Base-by-base conservation (phyloP, 2,113 vertebrate genomes). In the Tichodroma muraria region DNA sequence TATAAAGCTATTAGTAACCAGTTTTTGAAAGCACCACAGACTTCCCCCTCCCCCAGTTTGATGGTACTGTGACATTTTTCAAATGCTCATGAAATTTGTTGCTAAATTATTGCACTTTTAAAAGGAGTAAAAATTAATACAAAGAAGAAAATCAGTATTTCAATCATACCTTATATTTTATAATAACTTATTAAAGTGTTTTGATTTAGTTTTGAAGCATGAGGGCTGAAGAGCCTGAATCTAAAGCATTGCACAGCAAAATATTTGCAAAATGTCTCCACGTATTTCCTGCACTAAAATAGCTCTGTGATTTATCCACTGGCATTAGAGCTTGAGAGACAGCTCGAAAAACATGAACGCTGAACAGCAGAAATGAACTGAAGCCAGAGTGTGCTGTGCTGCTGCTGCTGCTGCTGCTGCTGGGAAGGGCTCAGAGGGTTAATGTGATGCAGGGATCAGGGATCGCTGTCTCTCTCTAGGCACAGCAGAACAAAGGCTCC, bases 41-140 rank as follows among this genome's bases (percentile, higher is more conserved):
- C 52, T n/a, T 35, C 35, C 38, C 53, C 19, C 25, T 44, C 13
- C 18, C 30, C 20, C 28, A n/a, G 2, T 75, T 85, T 44, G 93
- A 94, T 68, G 64, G 76, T 93, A 94, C 92, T 89, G 95, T 94
- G 88, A 88, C 91, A 45, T 81, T 84, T 92, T 80, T 86, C 20
- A 76, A 93, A 76, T 35, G 57, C 19, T 92, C 17, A 25, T 83
- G 21, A 77, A 87, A 69, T 78, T 52, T 90, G 13, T 85, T 78
- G 25, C 76, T 85, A 47, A 80, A 90, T 80, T 66, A 68, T 88
- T 95, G 93, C 92, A 94, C 89, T 88, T 76, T 78, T 81, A n/a
- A 80, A 76, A 75, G 31, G 64, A 65, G 54, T 73, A 76, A 64
- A 90, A 75, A 35, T 8, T 30, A 56, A 21, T 40, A 33, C 68